These are phyloP conservation scores for Garrulus glandarius DNA, from an alignment of 2,797 vertebrate species.

Conservation along the genomic window DNA sequence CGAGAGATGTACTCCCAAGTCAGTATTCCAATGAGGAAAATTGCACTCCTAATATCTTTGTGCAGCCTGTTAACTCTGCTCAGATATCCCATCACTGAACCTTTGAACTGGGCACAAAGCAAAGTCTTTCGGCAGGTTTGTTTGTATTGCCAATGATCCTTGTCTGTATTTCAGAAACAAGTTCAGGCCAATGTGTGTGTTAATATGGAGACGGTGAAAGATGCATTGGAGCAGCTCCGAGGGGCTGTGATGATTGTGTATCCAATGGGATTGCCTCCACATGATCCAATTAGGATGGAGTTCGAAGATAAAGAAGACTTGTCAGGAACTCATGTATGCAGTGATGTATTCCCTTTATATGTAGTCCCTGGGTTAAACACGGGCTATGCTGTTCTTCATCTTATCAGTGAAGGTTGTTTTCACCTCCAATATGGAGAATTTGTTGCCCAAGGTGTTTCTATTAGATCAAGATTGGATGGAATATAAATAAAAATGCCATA, in stretches of 20 bases:
- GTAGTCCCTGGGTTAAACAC: neutral
- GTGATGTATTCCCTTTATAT: neutral
- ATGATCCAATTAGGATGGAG: conserved; percentile 93
- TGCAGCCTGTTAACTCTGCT: neutral
- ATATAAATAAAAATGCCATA: neutral
- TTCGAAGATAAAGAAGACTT: conserved; percentile 90
- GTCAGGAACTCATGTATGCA: conserved; percentile 86
- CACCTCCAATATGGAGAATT: neutral
- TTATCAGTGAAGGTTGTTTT: neutral
- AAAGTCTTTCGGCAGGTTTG: neutral
- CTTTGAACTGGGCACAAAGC: neutral
- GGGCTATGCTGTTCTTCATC: neutral
- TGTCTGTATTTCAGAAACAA: conserved; percentile 84
- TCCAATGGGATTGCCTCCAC: conserved; percentile 93
- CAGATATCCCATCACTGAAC: neutral
- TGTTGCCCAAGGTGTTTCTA: neutral
- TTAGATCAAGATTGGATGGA: neutral
- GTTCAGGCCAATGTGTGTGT: conserved; percentile 85
- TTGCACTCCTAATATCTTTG: neutral
- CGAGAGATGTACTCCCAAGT: neutral
- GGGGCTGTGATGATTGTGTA: conserved; percentile 96
- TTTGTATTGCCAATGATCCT: neutral
- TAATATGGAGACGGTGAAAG: conserved; percentile 85
- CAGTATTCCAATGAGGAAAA: neutral
- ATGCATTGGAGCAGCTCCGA: conserved; percentile 88